phyloP scores from a whole-genome alignment of 2,113 vertebrate genomes.

The Kryptolebias marmoratus region DNA sequence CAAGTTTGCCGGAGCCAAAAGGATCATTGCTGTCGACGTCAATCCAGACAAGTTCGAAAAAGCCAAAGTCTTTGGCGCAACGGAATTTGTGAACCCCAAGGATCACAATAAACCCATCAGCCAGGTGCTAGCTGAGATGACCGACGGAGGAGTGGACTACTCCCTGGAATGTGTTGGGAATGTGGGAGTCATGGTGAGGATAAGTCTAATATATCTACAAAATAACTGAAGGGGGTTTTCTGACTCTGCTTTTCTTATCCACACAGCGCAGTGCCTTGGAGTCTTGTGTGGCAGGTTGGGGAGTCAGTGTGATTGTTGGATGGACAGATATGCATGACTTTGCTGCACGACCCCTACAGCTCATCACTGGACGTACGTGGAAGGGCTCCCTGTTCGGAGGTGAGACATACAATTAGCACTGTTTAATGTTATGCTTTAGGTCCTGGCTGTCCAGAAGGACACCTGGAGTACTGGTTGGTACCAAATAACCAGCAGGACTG shows the following conservation, averaged over 20 bases:
- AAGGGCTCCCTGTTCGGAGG: constrained; percentile 82
- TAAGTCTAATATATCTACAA: accelerated
- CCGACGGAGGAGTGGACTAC: constrained; percentile 80
- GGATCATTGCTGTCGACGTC: constrained; percentile 82
- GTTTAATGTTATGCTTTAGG: no score
- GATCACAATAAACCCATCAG: constrained; percentile 80
- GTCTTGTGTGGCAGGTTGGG: constrained; percentile 81
- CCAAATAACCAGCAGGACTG: no score
- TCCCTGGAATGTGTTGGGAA: constrained; percentile 83
- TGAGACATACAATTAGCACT: constrained; percentile 25
- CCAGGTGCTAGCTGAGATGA: constrained; percentile 84
- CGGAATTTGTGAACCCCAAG: constrained; percentile 81
- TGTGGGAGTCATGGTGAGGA: constrained; percentile 80
- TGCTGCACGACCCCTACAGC: constrained; percentile 76
- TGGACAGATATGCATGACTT: constrained; percentile 77
- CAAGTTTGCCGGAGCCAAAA: constrained; percentile 82
- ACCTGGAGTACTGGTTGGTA: no score
- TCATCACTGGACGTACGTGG: constrained; percentile 82
- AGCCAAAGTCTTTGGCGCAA: constrained; percentile 82
- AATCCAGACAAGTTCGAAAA: constrained; percentile 85
- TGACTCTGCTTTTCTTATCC: background rate
- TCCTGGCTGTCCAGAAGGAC: no score
- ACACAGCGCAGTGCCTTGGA: constrained; percentile 84
- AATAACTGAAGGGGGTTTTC: background rate
- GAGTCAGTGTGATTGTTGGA: constrained; percentile 85